Conservation (phyloP, 2,113 vertebrate species). For the Orthonyx spaldingii region DNA sequence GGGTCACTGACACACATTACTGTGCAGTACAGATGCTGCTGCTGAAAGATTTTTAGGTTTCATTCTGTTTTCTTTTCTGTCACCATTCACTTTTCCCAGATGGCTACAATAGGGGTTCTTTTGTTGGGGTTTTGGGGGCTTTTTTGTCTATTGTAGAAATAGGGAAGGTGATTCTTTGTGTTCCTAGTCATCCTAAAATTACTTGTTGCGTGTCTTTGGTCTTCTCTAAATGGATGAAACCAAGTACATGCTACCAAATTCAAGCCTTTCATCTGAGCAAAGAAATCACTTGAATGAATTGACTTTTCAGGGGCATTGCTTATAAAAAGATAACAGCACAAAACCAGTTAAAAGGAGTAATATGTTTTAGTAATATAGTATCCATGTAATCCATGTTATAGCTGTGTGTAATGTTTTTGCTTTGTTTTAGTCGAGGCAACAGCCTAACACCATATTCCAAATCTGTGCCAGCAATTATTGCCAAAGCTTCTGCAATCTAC, state of each 20-base stretch:
- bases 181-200: background rate
- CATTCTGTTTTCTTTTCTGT: background rate
- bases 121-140: fast-evolving
- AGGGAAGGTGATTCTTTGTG: background rate
- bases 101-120: background rate
- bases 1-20: background rate
- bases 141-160: background rate
- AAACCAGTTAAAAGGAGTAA: background rate
- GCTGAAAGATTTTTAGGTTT: background rate
- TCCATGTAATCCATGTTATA: background rate
- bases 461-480: slow-evolving; percentile 71
- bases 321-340: background rate
- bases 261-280: background rate
- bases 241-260: background rate
- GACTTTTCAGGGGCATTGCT: background rate
- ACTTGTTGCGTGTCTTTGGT: background rate
- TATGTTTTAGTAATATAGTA: background rate
- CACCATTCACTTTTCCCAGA: background rate
- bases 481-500: slow-evolving; percentile 73
- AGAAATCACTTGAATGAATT: background rate
- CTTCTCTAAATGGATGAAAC: background rate
- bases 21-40: background rate
- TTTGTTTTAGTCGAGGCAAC: slow-evolving; percentile 58
- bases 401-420: background rate
- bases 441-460: slow-evolving; percentile 69